Conservation (phyloP, 2,797 vertebrate species). For the Lophius americanus region DNA sequence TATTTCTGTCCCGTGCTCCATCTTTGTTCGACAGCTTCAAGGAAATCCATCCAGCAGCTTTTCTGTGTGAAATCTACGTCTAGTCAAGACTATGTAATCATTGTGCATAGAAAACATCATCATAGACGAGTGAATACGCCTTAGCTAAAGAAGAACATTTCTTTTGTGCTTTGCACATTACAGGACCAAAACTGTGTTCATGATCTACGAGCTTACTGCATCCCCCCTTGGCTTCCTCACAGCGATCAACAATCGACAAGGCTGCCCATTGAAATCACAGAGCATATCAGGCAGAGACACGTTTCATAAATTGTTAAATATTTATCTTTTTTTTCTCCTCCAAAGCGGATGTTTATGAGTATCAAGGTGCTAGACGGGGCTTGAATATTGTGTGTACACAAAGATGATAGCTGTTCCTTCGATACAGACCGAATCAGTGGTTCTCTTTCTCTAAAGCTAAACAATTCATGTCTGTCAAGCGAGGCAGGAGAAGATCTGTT, state of each 20-base stretch:
- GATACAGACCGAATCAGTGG: slow-evolving; percentile 27
- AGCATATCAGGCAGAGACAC: slow-evolving; percentile 50
- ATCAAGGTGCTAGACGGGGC: slow-evolving; percentile 49
- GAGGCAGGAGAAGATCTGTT: slow-evolving; percentile 28
- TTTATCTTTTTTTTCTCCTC: slow-evolving; percentile 48
- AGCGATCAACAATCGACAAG: slow-evolving; percentile 63
- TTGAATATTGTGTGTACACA: slow-evolving; percentile 38
- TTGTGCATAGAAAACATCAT: not conserved
- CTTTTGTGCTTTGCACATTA: slow-evolving; percentile 23
- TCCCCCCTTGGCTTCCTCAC: slow-evolving; percentile 32
- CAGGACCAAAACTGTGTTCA: slow-evolving; percentile 32
- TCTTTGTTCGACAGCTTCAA: no score
- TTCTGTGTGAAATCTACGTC: no score
- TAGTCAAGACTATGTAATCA: no score
- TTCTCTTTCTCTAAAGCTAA: slow-evolving; percentile 16
- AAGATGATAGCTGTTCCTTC: slow-evolving; percentile 35
- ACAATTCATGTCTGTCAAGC: slow-evolving; percentile 45
- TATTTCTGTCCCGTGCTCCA: no score
- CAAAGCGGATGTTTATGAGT: slow-evolving; percentile 54
- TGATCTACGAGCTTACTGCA: slow-evolving; percentile 31
- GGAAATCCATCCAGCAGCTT: no score
- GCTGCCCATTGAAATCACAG: slow-evolving; percentile 48
- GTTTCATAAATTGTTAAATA: slow-evolving; percentile 62
- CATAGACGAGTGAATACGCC: not conserved
- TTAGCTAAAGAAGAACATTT: slow-evolving; percentile 14